Base-by-base conservation (phyloP, 2,888 invertebrate genomes). In the Harpalus rufipes region DNA sequence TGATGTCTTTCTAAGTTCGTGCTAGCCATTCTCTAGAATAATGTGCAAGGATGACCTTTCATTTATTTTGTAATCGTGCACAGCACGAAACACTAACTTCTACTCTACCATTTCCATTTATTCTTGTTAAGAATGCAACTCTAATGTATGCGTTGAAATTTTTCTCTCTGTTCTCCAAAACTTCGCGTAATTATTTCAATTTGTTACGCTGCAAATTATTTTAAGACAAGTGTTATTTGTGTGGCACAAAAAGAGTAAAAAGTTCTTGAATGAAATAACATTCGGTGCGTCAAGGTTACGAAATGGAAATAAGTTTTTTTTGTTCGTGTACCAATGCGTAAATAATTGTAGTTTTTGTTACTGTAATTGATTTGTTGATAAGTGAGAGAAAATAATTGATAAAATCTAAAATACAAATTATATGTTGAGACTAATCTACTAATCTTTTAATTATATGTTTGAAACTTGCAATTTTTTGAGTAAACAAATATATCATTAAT, bases 21-120 rank as follows among this genome's bases (percentile, higher is more conserved):
- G 65, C 12, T n/a, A 32, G 14, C 81, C 68, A 68, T 81, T 81
- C 81, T 81, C 81, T 32, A 32, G 25, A 81, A 18, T 81, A 81
- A 61, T 65, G 63, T 63, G 16, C 68, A 41, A 68, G 56, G 65
- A 81, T 81, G 81, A 81, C 81, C 81, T 81, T 81, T 81, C 81
- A 25, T 68, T 81, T 68, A 81, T 81, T 81, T 81, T 51, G 81
- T 68, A 81, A 81, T 81, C 81, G 56, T 65, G 39, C 25, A 39
- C 44, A 68, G 68, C 68, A 72, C 72, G 72, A 14, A 41, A 41
- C 14, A 32, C 65, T 65, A n/a, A 65, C 10, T 41, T 41, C 72
- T 39, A 51, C 12, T 32, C 32, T 51, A 51, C 44, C 8, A 51
- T 51, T 51, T 51, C 8, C 44, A 51, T 63, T 63, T 18, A 63